Evolutionary conservation across 2,113 vertebrate species (phyloP).

Genomic region (Ceratotherium simum): DNA sequence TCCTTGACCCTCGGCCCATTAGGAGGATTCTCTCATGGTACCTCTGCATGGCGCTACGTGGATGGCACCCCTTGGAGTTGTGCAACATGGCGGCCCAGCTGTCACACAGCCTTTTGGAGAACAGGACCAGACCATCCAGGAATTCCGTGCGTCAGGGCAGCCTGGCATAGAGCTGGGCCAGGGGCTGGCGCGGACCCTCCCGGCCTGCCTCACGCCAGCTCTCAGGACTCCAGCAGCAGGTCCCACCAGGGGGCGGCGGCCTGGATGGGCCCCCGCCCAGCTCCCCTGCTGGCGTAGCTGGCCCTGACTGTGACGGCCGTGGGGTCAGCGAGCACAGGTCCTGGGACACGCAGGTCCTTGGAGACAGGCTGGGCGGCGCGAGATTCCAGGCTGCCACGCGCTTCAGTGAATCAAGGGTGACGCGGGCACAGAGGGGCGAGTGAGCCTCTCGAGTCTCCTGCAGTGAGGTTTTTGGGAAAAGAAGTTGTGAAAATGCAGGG

Average conservation of each 20-base stretch:
- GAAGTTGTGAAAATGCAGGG: not conserved
- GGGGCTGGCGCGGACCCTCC: not conserved
- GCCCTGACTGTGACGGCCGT: not conserved
- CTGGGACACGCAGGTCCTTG: not conserved
- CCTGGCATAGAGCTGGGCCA: not conserved
- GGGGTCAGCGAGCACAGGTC: not conserved
- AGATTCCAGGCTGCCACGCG: not conserved
- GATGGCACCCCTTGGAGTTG: not conserved
- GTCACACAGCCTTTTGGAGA: not conserved
- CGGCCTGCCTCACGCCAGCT: not conserved
- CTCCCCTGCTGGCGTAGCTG: not conserved
- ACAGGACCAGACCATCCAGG: not conserved
- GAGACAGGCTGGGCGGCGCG: not conserved
- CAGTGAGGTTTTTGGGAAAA: not conserved
- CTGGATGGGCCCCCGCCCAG: accelerated
- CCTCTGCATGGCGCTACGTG: accelerated
- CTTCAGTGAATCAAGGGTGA: not conserved
- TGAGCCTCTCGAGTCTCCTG: too few species aligned
- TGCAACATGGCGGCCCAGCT: accelerated
- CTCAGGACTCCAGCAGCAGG: not conserved
- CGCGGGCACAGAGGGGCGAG: not conserved
- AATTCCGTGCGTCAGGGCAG: not conserved
- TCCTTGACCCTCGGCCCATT: not conserved
- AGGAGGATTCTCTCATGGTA: not conserved
- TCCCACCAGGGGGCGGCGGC: not conserved